phyloP scores from a whole-genome alignment of 2,797 vertebrate species.

The Neosilurus hyrtlii region DNA sequence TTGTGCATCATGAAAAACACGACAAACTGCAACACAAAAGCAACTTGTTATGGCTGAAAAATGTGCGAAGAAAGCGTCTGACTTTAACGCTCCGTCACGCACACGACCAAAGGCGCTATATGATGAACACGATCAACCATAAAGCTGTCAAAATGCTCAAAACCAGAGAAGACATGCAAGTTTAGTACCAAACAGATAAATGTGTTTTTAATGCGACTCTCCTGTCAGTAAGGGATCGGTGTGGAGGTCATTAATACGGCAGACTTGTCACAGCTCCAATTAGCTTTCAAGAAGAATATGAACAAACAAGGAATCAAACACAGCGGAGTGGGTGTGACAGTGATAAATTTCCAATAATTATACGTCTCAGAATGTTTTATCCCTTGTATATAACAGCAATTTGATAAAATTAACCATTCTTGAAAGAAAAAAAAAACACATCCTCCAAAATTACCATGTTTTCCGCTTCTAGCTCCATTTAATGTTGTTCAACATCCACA shows the following conservation, averaged over 20 bases:
- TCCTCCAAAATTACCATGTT: not conserved
- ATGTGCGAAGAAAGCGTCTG: not conserved
- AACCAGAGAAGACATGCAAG: constrained; percentile 4
- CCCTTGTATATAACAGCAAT: not conserved
- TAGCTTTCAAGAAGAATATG: not conserved
- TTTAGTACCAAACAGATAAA: not conserved
- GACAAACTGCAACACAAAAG: not conserved
- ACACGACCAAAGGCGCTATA: not conserved
- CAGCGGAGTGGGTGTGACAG: not conserved
- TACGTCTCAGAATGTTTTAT: not conserved
- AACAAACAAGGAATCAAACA: not conserved
- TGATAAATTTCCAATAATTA: not conserved
- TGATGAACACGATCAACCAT: not conserved
- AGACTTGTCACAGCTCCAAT: not conserved
- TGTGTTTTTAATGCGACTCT: constrained; percentile 1
- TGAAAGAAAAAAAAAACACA: not conserved
- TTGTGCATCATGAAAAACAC: not conserved
- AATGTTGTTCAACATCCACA: not conserved
- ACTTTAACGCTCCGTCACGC: not conserved
- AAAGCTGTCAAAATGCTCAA: not conserved
- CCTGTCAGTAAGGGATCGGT: constrained; percentile 4
- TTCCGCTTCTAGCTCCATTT: not conserved
- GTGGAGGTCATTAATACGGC: constrained; percentile 4
- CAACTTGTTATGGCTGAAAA: not conserved
- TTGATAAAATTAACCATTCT: not conserved